phyloP scores from a whole-genome alignment of 2,113 vertebrate genomes.

The Carettochelys insculpta region DNA sequence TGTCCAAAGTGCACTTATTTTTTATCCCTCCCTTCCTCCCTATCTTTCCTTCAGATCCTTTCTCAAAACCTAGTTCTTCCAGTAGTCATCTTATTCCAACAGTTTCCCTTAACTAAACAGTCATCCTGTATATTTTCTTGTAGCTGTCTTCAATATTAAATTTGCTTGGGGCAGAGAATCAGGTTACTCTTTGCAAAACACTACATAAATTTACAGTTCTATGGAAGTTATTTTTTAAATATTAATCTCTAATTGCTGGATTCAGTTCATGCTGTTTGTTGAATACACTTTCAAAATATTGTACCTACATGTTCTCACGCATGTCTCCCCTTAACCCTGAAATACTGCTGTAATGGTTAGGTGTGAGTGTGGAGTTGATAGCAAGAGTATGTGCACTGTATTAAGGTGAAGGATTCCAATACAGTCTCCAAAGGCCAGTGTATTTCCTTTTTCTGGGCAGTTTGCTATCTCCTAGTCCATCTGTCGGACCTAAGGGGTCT shows the following conservation, averaged over 20 bases:
- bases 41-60: too few species aligned
- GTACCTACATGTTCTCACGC: background rate
- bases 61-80: too few species aligned
- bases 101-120: too few species aligned
- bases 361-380: background rate
- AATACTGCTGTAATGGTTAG: background rate
- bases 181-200: background rate
- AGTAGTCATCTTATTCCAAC: too few species aligned
- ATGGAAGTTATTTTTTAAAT: background rate
- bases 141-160: too few species aligned
- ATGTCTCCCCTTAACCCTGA: background rate
- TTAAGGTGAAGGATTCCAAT: background rate
- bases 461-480: background rate
- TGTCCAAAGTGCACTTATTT: too few species aligned
- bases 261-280: background rate
- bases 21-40: too few species aligned
- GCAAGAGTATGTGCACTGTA: background rate
- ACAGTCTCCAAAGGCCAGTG: rapidly evolving
- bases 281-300: background rate
- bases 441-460: background rate
- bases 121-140: too few species aligned
- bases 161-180: background rate
- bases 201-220: background rate
- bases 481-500: rapidly evolving
- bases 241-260: background rate